phyloP scores from a whole-genome alignment of 2,797 vertebrate genomes.

The Choloepus didactylus region DNA sequence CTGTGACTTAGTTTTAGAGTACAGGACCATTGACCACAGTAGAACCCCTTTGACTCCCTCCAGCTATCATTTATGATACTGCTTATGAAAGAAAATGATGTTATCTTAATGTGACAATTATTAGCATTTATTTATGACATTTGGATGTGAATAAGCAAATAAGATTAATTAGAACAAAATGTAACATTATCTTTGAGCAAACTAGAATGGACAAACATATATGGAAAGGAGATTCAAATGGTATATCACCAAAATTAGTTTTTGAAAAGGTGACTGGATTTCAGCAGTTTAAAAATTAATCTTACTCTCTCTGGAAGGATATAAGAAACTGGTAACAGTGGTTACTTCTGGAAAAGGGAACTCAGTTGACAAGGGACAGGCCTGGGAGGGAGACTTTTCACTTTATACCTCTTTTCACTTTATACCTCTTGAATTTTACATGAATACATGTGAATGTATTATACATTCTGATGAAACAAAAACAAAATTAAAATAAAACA shows the following conservation, averaged over 20 bases:
- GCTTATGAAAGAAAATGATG: constrained; percentile 35
- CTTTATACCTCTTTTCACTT: constrained; percentile 67
- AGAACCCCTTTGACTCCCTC: not conserved
- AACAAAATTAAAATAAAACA: not conserved
- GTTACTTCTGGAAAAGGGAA: constrained; percentile 46
- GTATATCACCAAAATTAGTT: constrained; percentile 19
- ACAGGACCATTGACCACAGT: not conserved
- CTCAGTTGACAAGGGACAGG: constrained; percentile 19
- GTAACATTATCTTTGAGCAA: constrained; percentile 51
- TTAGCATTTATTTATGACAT: constrained; percentile 46
- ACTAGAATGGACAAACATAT: constrained; percentile 44
- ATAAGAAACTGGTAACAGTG: constrained; percentile 30
- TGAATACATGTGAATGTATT: constrained; percentile 16
- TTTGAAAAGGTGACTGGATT: constrained; percentile 39
- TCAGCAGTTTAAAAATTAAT: constrained; percentile 54
- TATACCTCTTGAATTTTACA: constrained; percentile 56
- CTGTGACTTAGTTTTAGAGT: constrained; percentile 28
- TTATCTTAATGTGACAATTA: constrained; percentile 48
- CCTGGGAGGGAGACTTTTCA: constrained; percentile 44
- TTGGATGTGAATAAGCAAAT: constrained; percentile 24
- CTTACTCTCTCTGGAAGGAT: constrained; percentile 45
- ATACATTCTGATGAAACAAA: not conserved
- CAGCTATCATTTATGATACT: constrained; percentile 50
- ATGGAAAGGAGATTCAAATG: constrained; percentile 56
- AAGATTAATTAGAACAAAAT: constrained; percentile 34